Conservation (phyloP, 2,797 vertebrate genomes). For the Enteromius fasciolatus region DNA sequence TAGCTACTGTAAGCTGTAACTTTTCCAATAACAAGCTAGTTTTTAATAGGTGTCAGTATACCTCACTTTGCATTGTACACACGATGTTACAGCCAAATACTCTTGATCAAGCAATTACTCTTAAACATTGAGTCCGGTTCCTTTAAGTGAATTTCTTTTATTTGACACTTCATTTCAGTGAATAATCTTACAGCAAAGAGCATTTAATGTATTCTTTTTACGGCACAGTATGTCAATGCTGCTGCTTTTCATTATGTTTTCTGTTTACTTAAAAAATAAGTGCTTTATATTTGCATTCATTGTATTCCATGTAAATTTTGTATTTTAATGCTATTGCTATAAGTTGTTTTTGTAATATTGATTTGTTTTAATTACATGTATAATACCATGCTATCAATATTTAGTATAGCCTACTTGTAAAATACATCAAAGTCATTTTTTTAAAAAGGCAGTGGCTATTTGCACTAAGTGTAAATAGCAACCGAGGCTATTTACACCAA, state of each 20-base stretch:
- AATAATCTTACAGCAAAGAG: neutral
- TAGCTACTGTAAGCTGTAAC: neutral
- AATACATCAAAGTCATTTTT: neutral
- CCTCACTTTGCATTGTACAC: neutral
- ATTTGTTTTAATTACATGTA: neutral
- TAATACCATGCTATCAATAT: neutral
- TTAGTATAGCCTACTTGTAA: neutral
- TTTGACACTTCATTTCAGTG: neutral
- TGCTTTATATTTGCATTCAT: neutral
- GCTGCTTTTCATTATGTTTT: neutral
- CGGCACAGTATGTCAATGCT: neutral
- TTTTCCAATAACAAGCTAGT: neutral
- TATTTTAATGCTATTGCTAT: neutral
- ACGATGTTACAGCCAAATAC: neutral
- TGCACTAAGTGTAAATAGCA: no score
- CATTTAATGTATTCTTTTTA: neutral
- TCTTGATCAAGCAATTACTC: no score
- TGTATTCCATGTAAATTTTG: neutral
- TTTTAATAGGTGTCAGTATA: conserved; percentile 1
- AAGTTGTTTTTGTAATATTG: neutral
- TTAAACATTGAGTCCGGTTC: neutral
- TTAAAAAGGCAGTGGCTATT: no score
- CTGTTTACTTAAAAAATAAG: neutral
- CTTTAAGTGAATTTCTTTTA: neutral
- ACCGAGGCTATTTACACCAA: no score